Base-by-base conservation (phyloP, 2,797 vertebrate species). In the Pseudochaenichthys georgianus region DNA sequence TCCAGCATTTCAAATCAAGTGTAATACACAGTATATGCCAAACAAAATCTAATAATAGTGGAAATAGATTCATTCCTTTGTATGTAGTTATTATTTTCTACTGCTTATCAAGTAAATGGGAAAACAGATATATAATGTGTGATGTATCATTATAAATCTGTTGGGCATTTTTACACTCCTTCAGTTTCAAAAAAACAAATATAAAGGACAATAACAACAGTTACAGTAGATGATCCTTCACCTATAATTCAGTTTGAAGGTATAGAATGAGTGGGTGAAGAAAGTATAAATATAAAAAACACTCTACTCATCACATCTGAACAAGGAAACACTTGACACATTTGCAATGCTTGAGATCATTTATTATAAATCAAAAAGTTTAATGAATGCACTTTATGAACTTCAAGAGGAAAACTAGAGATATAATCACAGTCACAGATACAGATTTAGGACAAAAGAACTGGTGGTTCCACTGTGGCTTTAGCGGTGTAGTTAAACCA, bases 401-500 rank as follows among this genome's bases (percentile, higher is more conserved):
- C 51, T 21, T 71, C 4, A 75, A 43, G n/a, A 73, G 43, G 17
- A 68, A 11, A 55, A 34, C 1, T 1, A 50, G 5, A 50, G 1
- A 66, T 3, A 67, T 6, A 31, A 60, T 74, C 2, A 60, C 53
- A 47, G 66, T 80, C 48, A 64, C 66, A 59, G 10, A 31, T 50
- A 5, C 5, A 6, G 13, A 9, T 76, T 69, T 77, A 88, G 10
- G 42, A 77, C 5, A 76, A 38, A 19, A 54, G 38, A 7, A 71
- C 0, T 21, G 77, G 34, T 23, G 79, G 74, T 4, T 48, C 9
- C 17, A 4, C 75, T 6, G 77, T 82, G 34, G 87, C 78, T 19
- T 21, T 34, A 43, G 69, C 17, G 28, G 85, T 88, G 50, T 91
- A 70, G 61, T 93, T 92, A 52, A 94, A 92, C 88, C 87, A 90